A percentile compares a stretch with the other conserved stretches of the same genome.
Evolutionary conservation across 2,113 vertebrate species (phyloP).

Genomic region (Origma solitaria): DNA sequence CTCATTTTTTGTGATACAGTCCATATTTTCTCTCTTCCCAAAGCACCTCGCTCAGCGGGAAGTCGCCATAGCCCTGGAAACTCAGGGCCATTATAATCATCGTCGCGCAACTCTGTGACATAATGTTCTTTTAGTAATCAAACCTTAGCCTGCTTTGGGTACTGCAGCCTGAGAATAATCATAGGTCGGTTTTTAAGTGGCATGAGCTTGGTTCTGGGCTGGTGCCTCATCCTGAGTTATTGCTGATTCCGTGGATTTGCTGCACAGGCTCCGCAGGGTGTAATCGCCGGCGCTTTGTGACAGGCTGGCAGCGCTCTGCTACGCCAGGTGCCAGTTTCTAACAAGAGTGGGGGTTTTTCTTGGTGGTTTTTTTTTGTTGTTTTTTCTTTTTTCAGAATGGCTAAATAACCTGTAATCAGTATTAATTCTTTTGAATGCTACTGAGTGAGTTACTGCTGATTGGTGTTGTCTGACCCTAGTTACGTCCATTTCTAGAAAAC

Average conservation of each 20-base stretch:
- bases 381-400: not conserved
- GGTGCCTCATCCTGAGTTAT: conserved; percentile 21
- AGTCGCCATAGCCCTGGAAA: not conserved
- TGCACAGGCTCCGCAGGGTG: not conserved
- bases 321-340: conserved; percentile 33
- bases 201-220: not conserved
- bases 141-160: not conserved
- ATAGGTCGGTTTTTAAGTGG: not conserved
- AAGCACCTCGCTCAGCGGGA: not conserved
- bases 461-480: not conserved
- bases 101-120: not conserved
- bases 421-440: conserved; percentile 18
- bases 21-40: not conserved
- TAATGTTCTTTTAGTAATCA: not conserved
- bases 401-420: conserved; percentile 22
- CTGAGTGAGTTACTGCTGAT: conserved; percentile 1
- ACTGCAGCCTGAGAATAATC: not conserved
- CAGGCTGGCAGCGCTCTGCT: not conserved
- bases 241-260: conserved; percentile 31
- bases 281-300: conserved; percentile 15
- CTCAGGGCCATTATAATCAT: not conserved
- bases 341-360: not conserved
- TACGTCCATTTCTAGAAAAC: conserved; percentile 39
- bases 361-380: not conserved
- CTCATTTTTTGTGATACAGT: not conserved